A percentile compares a stretch with the other conserved stretches of the same genome.
phyloP scores from a whole-genome alignment of 2,797 vertebrate genomes.

The Coccyzus lansbergi region DNA sequence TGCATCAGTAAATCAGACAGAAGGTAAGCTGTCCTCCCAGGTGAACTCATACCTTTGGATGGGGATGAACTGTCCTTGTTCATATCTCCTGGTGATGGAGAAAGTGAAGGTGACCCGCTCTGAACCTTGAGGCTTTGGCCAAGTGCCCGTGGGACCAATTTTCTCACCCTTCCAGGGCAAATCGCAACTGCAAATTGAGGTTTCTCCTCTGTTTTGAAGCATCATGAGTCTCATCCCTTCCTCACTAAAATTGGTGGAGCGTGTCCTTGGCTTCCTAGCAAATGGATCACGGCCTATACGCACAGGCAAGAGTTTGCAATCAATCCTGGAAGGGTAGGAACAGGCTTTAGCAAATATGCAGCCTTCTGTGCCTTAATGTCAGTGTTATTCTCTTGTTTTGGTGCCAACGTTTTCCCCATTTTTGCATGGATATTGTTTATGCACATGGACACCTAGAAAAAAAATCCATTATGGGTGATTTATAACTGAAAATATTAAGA shows the following conservation, averaged over 20 bases:
- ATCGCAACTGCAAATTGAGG: rapidly evolving
- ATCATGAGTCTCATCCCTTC: background rate
- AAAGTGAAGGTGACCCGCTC: background rate
- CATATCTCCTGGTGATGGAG: background rate
- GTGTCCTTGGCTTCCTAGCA: background rate
- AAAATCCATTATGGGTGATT: background rate
- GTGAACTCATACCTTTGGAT: background rate
- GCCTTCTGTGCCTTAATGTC: background rate
- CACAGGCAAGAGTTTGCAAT: background rate
- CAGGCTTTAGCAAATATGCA: background rate
- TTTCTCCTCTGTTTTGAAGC: background rate
- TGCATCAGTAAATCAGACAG: background rate
- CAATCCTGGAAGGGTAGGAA: background rate
- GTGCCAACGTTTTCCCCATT: background rate
- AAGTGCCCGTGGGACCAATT: background rate
- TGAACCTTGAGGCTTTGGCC: background rate
- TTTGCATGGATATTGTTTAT: background rate
- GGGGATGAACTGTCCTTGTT: background rate
- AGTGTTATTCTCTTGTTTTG: background rate
- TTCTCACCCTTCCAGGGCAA: background rate
- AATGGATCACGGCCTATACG: rapidly evolving
- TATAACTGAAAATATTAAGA: background rate
- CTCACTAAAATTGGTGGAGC: background rate
- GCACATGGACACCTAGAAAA: background rate
- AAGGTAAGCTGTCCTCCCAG: background rate